phyloP scores from a whole-genome alignment of 2,113 vertebrate species.

The Cisticola juncidis region DNA sequence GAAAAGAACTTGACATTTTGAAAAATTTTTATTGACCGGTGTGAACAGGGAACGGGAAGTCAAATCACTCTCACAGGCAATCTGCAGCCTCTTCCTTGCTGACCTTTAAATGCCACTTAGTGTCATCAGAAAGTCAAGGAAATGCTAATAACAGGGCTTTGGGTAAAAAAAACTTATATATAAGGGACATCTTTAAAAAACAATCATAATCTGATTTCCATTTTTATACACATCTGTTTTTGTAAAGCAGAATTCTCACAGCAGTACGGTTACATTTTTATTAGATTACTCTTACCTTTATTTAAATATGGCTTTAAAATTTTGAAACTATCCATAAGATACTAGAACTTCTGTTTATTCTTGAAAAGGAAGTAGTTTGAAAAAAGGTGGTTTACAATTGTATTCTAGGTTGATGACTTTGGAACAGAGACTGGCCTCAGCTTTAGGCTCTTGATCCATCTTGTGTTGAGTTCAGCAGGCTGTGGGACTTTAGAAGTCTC shows the following conservation, averaged over 20 bases:
- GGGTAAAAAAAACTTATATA: neutral
- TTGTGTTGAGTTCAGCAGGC: neutral
- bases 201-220: neutral
- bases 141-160: neutral
- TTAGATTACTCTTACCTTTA: neutral
- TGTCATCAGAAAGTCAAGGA: constrained; percentile 30
- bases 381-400: neutral
- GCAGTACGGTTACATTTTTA: neutral
- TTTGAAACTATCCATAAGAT: neutral
- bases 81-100: constrained; percentile 23
- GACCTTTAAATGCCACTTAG: constrained; percentile 56
- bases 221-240: neutral
- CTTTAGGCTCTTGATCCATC: neutral
- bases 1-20: constrained; percentile 54
- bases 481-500: neutral
- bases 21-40: constrained; percentile 33
- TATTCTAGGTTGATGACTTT: neutral
- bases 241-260: neutral
- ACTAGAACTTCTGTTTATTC: neutral
- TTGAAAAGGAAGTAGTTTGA: neutral
- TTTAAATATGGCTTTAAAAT: neutral
- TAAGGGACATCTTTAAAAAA: neutral
- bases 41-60: constrained; percentile 44
- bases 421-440: neutral
- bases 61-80: constrained; percentile 10